Base-by-base conservation (phyloP, 2,888 invertebrate genomes). In the Monopis laevigella region DNA sequence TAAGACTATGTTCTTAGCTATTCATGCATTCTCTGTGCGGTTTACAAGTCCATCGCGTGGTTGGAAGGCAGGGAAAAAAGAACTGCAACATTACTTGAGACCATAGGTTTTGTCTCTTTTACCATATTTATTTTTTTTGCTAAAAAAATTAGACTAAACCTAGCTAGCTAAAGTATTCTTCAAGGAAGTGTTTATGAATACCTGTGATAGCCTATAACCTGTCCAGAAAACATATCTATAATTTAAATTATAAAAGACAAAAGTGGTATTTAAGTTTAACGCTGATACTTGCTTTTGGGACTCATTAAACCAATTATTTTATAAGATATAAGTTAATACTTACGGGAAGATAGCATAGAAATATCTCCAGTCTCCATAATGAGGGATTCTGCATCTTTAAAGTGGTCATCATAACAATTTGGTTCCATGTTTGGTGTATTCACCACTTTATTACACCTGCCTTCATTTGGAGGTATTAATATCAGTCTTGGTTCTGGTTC, bases 331-430 rank as follows among this genome's bases (percentile, higher is more conserved):
- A 27, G 44, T 32, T 65, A n/a, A n/a, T n/a, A n/a, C 75, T 74
- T 61, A 80, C 80, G 69, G 43, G 75, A 53, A 47, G 68, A 58
- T 13, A 80, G 52, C 48, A 77, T 75, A 47, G 75, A 65, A 3
- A 80, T 55, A 19, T 70, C 74, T 39, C 84, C 84, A 8, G 88
- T 88, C 62, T 88, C 88, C 50, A 90, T 70, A 42, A 90, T 88
- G 56, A 89, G 89, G 56, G 88, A 89, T 57, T 90, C 89, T n/a
- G 90, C 90, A 73, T 90, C 90, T 43, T 88, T 85, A 51, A 90
- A 88, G 52, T 87, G 80, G 56, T 87, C 86, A 65, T 87, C 88
- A 57, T 85, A 80, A 55, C 70, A 75, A 51, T 67, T 78, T 46
- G 69, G 67, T 45, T 60, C 52, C 14, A 32, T 32, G 2, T 17